Conservation (phyloP, 35 echinoderm and acorn worm species). For the Eucidaris tribuloides region DNA sequence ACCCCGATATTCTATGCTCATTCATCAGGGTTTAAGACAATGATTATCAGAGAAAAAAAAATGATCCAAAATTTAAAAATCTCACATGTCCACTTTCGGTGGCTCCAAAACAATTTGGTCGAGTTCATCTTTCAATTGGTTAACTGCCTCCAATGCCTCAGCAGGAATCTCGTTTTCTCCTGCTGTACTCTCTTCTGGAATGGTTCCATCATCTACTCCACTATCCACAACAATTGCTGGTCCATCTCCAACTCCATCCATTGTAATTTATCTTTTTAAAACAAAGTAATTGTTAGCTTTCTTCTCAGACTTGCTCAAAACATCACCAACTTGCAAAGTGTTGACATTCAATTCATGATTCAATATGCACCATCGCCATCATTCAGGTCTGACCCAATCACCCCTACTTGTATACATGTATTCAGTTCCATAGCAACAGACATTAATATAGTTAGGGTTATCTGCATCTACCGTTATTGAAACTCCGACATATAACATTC, state of each 20-base stretch:
- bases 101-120: conserved; percentile 71
- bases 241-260: conserved; percentile 49
- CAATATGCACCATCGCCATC: not conserved
- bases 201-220: not conserved
- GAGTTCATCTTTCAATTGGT: conserved; percentile 74
- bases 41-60: too few relatives aligned
- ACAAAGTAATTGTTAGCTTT: not conserved
- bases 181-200: conserved; percentile 26
- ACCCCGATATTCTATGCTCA: too few relatives aligned
- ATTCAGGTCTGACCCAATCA: not conserved
- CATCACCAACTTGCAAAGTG: not conserved
- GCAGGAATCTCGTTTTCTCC: conserved; percentile 40
- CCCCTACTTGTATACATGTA: conserved; percentile 11
- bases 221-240: conserved; percentile 52
- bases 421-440: conserved; percentile 7
- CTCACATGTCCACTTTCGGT: conserved; percentile 79
- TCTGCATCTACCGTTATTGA: not conserved
- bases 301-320: not conserved
- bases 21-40: too few relatives aligned
- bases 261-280: not conserved
- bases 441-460: conserved; percentile 18
- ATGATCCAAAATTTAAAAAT: too few relatives aligned
- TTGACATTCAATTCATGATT: not conserved
- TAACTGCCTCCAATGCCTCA: conserved; percentile 67
- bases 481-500: not conserved